phyloP scores from a whole-genome alignment of 2,888 invertebrate species.

The Polymixis flavicincta region DNA sequence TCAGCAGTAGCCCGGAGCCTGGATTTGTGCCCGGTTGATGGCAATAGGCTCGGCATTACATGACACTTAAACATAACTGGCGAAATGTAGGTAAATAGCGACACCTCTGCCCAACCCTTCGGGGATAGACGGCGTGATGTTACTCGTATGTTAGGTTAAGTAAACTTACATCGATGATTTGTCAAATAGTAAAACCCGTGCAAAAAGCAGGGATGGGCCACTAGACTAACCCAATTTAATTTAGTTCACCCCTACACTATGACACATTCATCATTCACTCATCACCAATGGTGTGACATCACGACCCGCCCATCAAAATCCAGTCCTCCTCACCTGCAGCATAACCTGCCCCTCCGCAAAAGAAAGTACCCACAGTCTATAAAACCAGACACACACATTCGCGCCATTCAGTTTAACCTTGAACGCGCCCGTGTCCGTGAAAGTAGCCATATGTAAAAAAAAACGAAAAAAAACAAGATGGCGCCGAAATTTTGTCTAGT shows the following conservation, averaged over 20 bases:
- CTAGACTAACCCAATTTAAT: background rate
- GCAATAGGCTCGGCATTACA: too few species aligned
- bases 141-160: too few species aligned
- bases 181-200: too few species aligned
- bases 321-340: constrained; percentile 39
- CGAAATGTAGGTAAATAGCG: too few species aligned
- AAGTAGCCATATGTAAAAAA: constrained; percentile 61
- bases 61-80: too few species aligned
- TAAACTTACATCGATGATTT: too few species aligned
- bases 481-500: constrained; percentile 72
- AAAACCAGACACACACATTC: constrained; percentile 65
- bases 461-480: constrained; percentile 68
- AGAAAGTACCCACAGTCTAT: constrained; percentile 78
- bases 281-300: background rate
- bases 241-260: background rate
- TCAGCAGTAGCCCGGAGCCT: too few species aligned
- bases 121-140: too few species aligned
- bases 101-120: too few species aligned
- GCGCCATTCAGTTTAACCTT: constrained; percentile 77
- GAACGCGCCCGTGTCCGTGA: constrained; percentile 59
- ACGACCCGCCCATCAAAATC: constrained; percentile 57
- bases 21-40: too few species aligned
- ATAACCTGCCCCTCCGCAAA: constrained; percentile 70
- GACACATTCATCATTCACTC: background rate
- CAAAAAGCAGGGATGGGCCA: too few species aligned